Percentiles rank a stretch among this genome's conserved stretches.
phyloP scores from a whole-genome alignment of 92 coral and sea anemone genomes.

The Porites lobata region DNA sequence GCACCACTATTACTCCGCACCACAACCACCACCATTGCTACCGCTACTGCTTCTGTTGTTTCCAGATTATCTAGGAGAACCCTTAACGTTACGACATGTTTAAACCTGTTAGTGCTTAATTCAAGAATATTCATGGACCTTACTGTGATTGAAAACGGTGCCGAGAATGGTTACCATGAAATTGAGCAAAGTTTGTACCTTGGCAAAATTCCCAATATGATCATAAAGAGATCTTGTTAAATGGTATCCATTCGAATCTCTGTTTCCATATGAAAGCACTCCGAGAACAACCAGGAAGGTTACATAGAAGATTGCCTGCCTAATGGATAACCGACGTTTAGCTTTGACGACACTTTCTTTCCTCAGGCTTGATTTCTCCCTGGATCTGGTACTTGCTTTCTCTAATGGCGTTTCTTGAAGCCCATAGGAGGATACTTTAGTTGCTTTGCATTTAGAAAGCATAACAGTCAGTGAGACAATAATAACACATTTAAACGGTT shows the following conservation, averaged over 20 bases:
- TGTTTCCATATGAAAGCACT: conserved; percentile 65
- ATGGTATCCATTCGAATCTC: conserved; percentile 59
- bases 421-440: neutral
- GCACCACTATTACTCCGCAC: too few species aligned
- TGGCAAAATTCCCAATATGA: conserved; percentile 44
- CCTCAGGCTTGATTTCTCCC: neutral
- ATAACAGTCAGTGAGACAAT: conserved; percentile 60
- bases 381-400: neutral
- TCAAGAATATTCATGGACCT: too few species aligned
- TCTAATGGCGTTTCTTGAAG: neutral
- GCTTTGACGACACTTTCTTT: neutral
- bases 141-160: neutral
- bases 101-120: too few species aligned
- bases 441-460: conserved; percentile 9
- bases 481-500: conserved; percentile 72
- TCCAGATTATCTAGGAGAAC: too few species aligned
- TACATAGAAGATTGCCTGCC: conserved; percentile 51
- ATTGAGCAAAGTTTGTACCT: conserved; percentile 34
- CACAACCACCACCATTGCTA: too few species aligned
- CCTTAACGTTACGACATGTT: too few species aligned
- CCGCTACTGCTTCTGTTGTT: too few species aligned
- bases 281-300: conserved; percentile 78
- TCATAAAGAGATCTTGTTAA: conserved; percentile 61
- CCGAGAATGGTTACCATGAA: too few species aligned
- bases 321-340: neutral